These are phyloP conservation scores for Pseudorhombus dupliciocellatus DNA, from an alignment of 2,113 vertebrate genomes.

Conservation along the genomic window DNA sequence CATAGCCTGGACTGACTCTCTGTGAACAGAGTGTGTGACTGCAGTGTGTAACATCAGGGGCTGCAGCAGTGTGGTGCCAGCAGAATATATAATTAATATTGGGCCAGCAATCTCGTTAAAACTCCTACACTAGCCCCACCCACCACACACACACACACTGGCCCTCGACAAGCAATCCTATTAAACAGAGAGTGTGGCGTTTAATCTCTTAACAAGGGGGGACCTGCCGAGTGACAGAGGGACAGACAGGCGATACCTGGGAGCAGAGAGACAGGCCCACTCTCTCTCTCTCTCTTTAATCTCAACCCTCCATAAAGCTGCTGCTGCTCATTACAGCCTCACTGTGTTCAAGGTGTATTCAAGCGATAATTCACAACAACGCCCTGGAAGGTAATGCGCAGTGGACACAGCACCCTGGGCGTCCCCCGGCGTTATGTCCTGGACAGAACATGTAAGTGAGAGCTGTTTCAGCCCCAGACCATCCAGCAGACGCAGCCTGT, in stretches of 20 bases:
- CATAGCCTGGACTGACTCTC: no score
- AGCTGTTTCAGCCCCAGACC: constrained; percentile 20
- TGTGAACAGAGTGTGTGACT: no score
- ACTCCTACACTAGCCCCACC: constrained; percentile 52
- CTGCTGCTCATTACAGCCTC: constrained; percentile 51
- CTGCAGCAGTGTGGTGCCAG: constrained; percentile 46
- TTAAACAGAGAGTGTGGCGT: constrained; percentile 67
- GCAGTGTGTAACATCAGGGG: not conserved
- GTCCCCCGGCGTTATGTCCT: constrained; percentile 2
- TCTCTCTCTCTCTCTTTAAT: constrained; percentile 28
- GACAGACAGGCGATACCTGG: constrained; percentile 11
- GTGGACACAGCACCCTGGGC: constrained; percentile 4
- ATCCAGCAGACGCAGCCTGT: constrained; percentile 5
- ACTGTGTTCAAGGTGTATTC: constrained; percentile 47
- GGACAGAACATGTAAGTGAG: constrained; percentile 13
- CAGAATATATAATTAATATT: constrained; percentile 60
- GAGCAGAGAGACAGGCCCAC: constrained; percentile 6
- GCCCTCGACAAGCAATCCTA: constrained; percentile 73
- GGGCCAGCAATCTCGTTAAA: constrained; percentile 65
- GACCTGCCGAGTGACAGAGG: constrained; percentile 39
- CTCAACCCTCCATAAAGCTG: constrained; percentile 32
- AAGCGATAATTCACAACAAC: constrained; percentile 35
- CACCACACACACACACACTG: constrained; percentile 30
- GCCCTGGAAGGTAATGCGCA: constrained; percentile 14
- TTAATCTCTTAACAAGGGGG: constrained; percentile 66